Evolutionary conservation across 2,113 vertebrate species (phyloP).

Genomic region (Corynorhinus townsendii): DNA sequence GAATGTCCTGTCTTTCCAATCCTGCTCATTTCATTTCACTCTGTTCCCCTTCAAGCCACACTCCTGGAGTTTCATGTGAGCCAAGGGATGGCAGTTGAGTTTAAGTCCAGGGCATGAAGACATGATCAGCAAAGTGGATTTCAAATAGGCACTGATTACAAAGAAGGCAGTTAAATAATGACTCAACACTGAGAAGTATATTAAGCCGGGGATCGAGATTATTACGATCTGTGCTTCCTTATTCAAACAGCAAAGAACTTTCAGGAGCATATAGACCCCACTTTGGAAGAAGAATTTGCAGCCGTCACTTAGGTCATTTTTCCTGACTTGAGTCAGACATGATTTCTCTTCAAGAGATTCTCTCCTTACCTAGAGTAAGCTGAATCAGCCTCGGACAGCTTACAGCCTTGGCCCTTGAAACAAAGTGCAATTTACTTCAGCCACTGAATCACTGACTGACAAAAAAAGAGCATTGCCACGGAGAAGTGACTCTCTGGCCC

Average conservation of each 20-base stretch:
- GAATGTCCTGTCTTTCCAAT: background rate
- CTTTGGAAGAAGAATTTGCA: background rate
- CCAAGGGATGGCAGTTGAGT: background rate
- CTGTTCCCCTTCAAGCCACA: background rate
- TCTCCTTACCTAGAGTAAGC: background rate
- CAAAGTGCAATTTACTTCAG: background rate
- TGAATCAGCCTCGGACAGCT: background rate
- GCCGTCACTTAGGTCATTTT: background rate
- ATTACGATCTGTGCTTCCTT: background rate
- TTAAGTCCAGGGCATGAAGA: background rate
- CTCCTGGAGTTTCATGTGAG: background rate
- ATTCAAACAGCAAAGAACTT: background rate
- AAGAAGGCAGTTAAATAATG: background rate
- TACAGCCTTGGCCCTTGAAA: background rate
- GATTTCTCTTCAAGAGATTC: background rate
- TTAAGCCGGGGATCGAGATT: background rate
- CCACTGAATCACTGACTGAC: background rate
- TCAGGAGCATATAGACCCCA: accelerated
- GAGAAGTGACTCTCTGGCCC: background rate
- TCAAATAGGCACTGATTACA: background rate
- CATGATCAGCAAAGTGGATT: background rate
- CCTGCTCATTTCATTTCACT: background rate
- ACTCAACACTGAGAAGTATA: background rate
- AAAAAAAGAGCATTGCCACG: background rate
- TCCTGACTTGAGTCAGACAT: background rate